Evolutionary conservation across 2,888 invertebrate genomes (phyloP), one percentile per base, ranked within the genome.

Genomic region (Euplagia quadripunctaria): DNA sequence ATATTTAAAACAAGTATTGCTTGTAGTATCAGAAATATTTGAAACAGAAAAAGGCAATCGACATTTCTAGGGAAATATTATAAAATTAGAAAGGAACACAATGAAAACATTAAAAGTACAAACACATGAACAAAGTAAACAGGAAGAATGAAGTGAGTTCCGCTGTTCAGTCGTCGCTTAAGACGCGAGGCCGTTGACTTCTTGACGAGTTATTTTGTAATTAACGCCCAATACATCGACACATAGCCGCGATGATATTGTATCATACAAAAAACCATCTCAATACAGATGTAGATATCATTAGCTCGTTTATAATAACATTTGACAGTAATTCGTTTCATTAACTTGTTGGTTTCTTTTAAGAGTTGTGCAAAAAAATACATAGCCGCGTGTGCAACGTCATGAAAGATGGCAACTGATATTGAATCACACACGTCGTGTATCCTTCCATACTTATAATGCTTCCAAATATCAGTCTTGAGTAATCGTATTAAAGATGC

Each of bases 131-230:
- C 72, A 74, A 75, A 76, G 83, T 79, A 83, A 81, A 83, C 83
- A 83, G 85, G 81, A 82, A 82, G 76, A 81, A 74, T 78, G 63
- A 74, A 77, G 79, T 73, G 76, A 78, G 79, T 85, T 82, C 85
- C 86, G 85, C 85, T 78, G 73, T 74, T 79, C 78, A 81, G 75
- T 81, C 82, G 79, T 87, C 76, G 79, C 86, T 90, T 87, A 78
- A 78, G 76, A 79, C 83, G 81, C 78, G 83, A 83, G 90, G 90
- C 82, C 91, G 80, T 82, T 90, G 91, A 90, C 91, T 89, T 84
- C 84, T 87, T 86, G 86, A 86, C 86, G 84, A 88, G 87, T 87
- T 87, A 88, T 89, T 89, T 89, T 86, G 89, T 91, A 92, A 93
- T 92, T 92, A 92, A 87, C 89, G 90, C 88, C 86, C 86, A 86